Base-by-base conservation (phyloP, 1,140 invertebrate genomes). In the Tyrophagus putrescentiae region DNA sequence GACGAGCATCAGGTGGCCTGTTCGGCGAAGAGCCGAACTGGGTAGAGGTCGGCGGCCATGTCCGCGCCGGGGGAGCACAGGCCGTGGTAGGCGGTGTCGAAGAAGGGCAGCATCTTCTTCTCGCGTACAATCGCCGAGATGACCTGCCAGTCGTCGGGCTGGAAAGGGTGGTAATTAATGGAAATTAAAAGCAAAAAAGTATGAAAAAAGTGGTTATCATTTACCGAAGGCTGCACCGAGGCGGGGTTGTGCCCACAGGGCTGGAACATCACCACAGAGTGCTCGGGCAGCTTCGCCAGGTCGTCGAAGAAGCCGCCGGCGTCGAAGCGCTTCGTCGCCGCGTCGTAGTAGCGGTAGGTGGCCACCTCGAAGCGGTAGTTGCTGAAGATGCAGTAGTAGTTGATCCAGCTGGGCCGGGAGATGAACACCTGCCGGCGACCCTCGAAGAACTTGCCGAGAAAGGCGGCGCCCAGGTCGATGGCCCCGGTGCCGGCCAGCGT, bases 1-100 rank as follows among this genome's bases (percentile, higher is more conserved):
- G 67, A 85, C 84, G 36, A 96, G 76, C 16, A 95, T 76, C 73
- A 97, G 92, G 70, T 95, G 84, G 33, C 88, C 88, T 81, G 73
- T 48, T 78, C 70, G 2, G 80, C 84, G 65, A 95, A 94, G 68
- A 85, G 82, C 52, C 92, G 79, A 39, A 94, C 85, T 4, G 90
- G 84, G 76, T 79, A 87, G 3, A 54, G 21, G 39, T 54, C 52
- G n/a, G 88, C 88, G 80, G 98, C 95, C 57, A 78, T 78, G 67
- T 93, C 87, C 27, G 93, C 76, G 76, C 93, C 82, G 9, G 94
- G 95, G 31, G 86, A 89, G n/a, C 92, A 91, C 76, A 98, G 98
- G 7, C 93, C 93, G 77, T 97, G 93, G 75, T 97, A 97, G n/a
- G 93, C 93, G 66, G 83, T 85, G 74, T 98, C 93, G 70, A 98